Base-by-base conservation (phyloP, 2,113 vertebrate species). In the Megaceryle torquata region DNA sequence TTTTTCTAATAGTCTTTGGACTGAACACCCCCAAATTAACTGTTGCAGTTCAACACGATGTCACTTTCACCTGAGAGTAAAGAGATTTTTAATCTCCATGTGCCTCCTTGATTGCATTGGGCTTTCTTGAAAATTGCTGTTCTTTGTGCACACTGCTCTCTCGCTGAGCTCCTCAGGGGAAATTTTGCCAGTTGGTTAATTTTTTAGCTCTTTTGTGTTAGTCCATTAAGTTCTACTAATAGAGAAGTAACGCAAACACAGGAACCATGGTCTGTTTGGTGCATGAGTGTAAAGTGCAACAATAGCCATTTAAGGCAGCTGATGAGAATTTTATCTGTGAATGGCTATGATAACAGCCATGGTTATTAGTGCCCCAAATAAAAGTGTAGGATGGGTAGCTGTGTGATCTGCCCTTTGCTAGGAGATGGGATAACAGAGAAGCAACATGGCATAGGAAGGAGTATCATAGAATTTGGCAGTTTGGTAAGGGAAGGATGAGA, bases 141-240 rank as follows among this genome's bases (percentile, higher is more conserved):
- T 53, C 18, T 28, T 25, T 25, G 11, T 9, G 9, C 4, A 4
- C 0, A 1, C 9, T 57, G 11, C 19, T 64, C 24, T 39, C 33
- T 50, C 65, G 35, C 51, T 22, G 39, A 75, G 53, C 11, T 68
- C 6, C 29, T 71, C 14, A 13, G 31, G 39, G 1, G 9, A 72
- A 39, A 25, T 79, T 68, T 75, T 71, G 35, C 28, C 21, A 15
- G 6, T 48, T 9, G 11, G 10, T 57, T 48, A 2, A 6, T 33
- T 78, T 85, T 71, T 54, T 31, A 41, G 5, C 20, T 83, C 17
- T 25, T 77, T 67, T 39, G 9, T 60, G 10, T 24, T 72, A 39
- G 7, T 35, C 37, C 24, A 9, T 82, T 54, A 37, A 50, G 9
- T 50, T 84, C 35, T 54, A 12, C 44, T 60, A 69, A 60, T 35